Evolutionary conservation across 2,113 vertebrate genomes (phyloP).

Genomic region (Oophaga pumilio): DNA sequence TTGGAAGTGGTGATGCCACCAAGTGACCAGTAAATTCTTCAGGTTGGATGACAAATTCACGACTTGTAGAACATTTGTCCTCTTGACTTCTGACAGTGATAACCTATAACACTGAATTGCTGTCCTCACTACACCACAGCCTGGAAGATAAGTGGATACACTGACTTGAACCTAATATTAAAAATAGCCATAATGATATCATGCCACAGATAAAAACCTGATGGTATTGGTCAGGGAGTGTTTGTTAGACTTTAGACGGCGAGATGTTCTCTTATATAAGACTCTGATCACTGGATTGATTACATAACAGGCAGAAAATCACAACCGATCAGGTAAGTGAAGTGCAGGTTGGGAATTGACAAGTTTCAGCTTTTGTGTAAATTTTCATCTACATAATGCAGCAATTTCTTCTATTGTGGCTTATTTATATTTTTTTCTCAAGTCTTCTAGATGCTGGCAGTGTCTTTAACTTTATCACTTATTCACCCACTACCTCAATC

Average conservation of each 20-base stretch:
- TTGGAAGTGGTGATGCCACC: too few relatives aligned
- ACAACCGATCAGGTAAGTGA: background rate
- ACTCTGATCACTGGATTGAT: too few relatives aligned
- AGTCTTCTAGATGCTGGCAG: too few relatives aligned
- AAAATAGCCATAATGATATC: background rate
- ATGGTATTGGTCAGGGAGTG: background rate
- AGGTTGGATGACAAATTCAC: too few relatives aligned
- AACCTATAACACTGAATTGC: background rate
- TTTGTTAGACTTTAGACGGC: constrained; percentile 20
- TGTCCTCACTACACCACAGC: background rate
- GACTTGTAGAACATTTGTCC: too few relatives aligned
- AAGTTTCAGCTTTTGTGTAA: background rate
- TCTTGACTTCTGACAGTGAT: too few relatives aligned
- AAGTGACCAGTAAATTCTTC: too few relatives aligned
- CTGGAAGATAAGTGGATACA: background rate
- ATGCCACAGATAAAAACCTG: background rate
- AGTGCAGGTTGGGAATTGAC: background rate
- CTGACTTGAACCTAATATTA: background rate
- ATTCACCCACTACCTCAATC: too few relatives aligned
- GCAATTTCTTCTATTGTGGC: too few relatives aligned
- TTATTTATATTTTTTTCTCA: too few relatives aligned
- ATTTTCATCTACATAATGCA: background rate
- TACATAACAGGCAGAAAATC: background rate
- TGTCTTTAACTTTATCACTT: too few relatives aligned
- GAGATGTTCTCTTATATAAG: background rate